These are phyloP conservation scores for Melanostoma mellinum DNA, from an alignment of 2,888 invertebrate species.

Conservation along the genomic window DNA sequence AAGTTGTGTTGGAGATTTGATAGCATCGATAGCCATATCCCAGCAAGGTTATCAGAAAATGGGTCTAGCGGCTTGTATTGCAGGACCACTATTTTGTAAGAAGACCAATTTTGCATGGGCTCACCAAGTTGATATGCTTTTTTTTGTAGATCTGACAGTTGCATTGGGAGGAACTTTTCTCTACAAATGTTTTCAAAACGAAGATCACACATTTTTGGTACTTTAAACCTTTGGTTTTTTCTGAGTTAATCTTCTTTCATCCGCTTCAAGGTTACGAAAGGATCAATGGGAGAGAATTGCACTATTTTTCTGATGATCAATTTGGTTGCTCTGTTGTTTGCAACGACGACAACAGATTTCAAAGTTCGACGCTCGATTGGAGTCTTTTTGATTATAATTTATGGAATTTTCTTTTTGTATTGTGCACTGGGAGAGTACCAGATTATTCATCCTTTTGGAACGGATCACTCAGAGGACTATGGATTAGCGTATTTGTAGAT, in stretches of 20 bases:
- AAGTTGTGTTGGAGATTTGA: slow-evolving; percentile 83
- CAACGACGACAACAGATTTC: slow-evolving; percentile 75
- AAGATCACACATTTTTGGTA: slow-evolving; percentile 10
- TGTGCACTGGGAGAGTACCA: slow-evolving; percentile 47
- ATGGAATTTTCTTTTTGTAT: slow-evolving; percentile 31
- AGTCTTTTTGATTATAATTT: slow-evolving; percentile 25
- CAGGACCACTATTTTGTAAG: slow-evolving; percentile 87
- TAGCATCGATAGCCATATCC: slow-evolving; percentile 85
- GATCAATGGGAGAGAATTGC: slow-evolving; percentile 75
- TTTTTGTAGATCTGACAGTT: slow-evolving; percentile 66
- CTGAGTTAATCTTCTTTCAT: neutral
- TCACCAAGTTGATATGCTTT: neutral
- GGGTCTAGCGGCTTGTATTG: slow-evolving; percentile 87
- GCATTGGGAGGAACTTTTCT: slow-evolving; percentile 71
- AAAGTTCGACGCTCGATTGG: slow-evolving; percentile 57
- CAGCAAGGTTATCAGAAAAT: slow-evolving; percentile 85
- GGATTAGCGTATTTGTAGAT: slow-evolving; percentile 36
- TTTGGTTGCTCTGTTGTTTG: slow-evolving; percentile 70
- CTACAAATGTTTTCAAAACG: slow-evolving; percentile 39
- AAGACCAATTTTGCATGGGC: neutral
- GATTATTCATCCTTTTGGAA: slow-evolving; percentile 57
- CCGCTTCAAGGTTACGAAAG: slow-evolving; percentile 69
- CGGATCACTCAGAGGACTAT: slow-evolving; percentile 61
- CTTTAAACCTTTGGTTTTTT: neutral
- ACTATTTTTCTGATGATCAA: slow-evolving; percentile 74